Evolutionary conservation across 2,797 vertebrate species (phyloP).

Genomic region (Varecia variegata): DNA sequence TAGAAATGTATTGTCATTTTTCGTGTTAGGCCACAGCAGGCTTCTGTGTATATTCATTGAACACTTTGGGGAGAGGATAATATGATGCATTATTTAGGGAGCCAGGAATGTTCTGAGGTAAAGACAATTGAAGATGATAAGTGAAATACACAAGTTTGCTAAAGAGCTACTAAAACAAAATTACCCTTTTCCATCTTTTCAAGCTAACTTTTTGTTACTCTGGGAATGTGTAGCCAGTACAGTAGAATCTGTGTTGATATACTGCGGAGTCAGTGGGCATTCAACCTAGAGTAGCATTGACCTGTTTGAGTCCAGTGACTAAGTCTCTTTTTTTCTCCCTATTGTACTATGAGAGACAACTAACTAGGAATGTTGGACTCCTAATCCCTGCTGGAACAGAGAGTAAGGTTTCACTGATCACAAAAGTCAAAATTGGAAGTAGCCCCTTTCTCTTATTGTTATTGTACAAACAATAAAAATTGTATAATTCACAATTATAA

Average conservation of each 20-base stretch:
- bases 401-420: not conserved
- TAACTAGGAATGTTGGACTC: not conserved
- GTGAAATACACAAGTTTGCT: not conserved
- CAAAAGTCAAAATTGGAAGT: not conserved
- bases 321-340: not conserved
- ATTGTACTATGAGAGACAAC: not conserved
- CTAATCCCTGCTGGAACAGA: not conserved
- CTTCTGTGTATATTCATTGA: not conserved
- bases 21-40: not conserved
- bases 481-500: no score
- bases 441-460: not conserved
- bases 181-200: not conserved
- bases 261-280: not conserved
- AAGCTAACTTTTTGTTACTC: not conserved
- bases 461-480: constrained; percentile 25
- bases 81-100: not conserved
- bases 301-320: not conserved
- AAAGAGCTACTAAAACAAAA: not conserved
- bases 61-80: not conserved
- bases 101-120: not conserved
- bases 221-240: not conserved
- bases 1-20: not conserved
- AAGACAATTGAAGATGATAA: not conserved
- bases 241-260: not conserved
- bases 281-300: not conserved